Base-by-base conservation (phyloP, 2,888 invertebrate genomes). In the Drosophila falleni region DNA sequence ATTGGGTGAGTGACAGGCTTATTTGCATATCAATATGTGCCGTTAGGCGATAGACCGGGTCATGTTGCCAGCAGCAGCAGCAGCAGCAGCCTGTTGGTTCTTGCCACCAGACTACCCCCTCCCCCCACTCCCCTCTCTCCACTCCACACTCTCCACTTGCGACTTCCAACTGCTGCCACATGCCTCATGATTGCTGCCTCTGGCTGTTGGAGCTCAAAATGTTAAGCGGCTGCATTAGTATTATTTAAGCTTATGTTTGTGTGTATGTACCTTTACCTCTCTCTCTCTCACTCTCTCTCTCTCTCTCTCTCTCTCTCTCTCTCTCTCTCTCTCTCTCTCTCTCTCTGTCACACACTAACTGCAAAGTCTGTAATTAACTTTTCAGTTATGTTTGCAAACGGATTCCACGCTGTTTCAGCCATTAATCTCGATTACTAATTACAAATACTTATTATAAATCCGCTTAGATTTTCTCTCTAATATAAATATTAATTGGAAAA, bases 11-110 rank as follows among this genome's bases (percentile, higher is more conserved):
- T 51, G 64, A 59, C 69, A 61, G 62, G 72, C 81, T 87, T 84
- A 82, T 82, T 82, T 87, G 87, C 82, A 87, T 82, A 84, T 81
- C 81, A 79, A 81, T 84, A 73, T 78, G 85, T 72, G 65, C 39
- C 61, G 74, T 61, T 53, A 51, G 51, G 56, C 59, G 54, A 68
- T 42, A 53, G 59, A 67, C 51, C 50, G 26, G 33, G 39, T 19
- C 23, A 35, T 47, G 42, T 33, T 46, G 19, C 49, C 55, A 8
- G 35, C 29, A 42, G 42, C 19, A 19, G 19, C 55, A 8, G 35
- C 29, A 42, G 42, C 19, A 19, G 19, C 19, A 26, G 39, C 26
- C 56, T 33, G 39, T 51, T 58, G 42, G 39, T 29, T 23, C 8
- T 42, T 16, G 15, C 49, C 59, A 26, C 10, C 37, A 13, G 6